A percentile compares a stretch with the other conserved stretches of the same genome.
phyloP scores from a whole-genome alignment of 2,113 vertebrate genomes.

The Tachysurus vachellii region DNA sequence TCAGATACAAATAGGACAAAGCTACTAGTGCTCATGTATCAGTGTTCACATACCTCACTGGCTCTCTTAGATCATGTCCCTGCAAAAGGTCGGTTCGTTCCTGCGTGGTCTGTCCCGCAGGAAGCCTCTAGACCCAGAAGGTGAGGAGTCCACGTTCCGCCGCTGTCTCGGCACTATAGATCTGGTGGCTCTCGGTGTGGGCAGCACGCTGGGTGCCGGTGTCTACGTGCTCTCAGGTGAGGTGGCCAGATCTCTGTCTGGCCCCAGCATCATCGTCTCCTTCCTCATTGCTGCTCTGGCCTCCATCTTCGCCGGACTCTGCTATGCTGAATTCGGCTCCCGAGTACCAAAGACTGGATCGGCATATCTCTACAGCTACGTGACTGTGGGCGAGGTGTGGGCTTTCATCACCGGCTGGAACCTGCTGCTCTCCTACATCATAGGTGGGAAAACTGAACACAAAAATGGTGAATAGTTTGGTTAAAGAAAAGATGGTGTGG shows the following conservation, averaged over 20 bases:
- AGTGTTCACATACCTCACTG: neutral
- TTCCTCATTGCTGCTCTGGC: slow-evolving; percentile 83
- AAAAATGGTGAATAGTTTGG: neutral
- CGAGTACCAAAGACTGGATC: slow-evolving; percentile 82
- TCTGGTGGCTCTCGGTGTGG: slow-evolving; percentile 81
- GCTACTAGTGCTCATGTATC: neutral
- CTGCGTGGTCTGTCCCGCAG: slow-evolving; percentile 69
- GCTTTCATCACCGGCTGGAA: slow-evolving; percentile 86
- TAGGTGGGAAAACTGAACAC: slow-evolving; percentile 66
- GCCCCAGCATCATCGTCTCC: slow-evolving; percentile 82
- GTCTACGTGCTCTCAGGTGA: slow-evolving; percentile 84
- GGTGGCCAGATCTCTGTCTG: slow-evolving; percentile 76
- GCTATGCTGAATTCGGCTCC: slow-evolving; percentile 82
- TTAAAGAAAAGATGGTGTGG: neutral
- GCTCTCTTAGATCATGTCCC: slow-evolving; percentile 52
- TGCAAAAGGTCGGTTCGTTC: slow-evolving; percentile 54
- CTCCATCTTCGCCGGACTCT: slow-evolving; percentile 81
- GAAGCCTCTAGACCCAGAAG: slow-evolving; percentile 68
- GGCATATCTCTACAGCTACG: slow-evolving; percentile 85
- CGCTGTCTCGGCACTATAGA: slow-evolving; percentile 80
- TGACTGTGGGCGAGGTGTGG: slow-evolving; percentile 82
- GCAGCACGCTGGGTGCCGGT: slow-evolving; percentile 84
- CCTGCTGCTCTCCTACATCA: slow-evolving; percentile 83
- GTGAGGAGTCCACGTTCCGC: slow-evolving; percentile 69
- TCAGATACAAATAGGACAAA: neutral